Evolutionary conservation across 2,113 vertebrate species (phyloP).

Genomic region (Chaetodon auriga): DNA sequence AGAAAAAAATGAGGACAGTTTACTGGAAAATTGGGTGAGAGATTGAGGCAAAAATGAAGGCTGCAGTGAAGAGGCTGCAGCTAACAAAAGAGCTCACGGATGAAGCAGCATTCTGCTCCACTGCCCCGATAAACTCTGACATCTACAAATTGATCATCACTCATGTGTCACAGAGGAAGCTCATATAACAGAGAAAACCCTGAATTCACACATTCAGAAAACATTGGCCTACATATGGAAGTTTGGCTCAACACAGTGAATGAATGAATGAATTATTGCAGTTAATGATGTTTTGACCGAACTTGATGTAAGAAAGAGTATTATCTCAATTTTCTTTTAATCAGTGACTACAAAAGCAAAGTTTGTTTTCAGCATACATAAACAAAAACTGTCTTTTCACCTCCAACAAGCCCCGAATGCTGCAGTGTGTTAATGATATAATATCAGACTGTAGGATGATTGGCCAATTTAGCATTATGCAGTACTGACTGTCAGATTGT

Average conservation of each 20-base stretch:
- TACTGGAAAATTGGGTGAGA: conserved; percentile 44
- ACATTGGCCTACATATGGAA: conserved; percentile 2
- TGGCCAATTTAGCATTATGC: conserved; percentile 3
- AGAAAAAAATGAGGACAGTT: conserved; percentile 65
- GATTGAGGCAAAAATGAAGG: conserved; percentile 52
- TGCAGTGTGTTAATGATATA: conserved; percentile 14
- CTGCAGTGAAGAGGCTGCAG: conserved; percentile 41
- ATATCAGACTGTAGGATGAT: conserved; percentile 32
- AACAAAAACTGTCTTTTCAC: not conserved
- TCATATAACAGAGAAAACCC: conserved; percentile 17
- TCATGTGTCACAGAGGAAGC: not conserved
- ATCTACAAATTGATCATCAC: conserved; percentile 25
- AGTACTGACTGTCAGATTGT: conserved; percentile 18
- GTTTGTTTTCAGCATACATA: not conserved
- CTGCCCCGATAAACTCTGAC: conserved; percentile 66
- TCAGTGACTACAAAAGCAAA: not conserved
- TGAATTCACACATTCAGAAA: not conserved
- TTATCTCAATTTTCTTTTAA: not conserved
- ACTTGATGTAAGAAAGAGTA: not conserved
- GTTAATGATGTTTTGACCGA: conserved; percentile 7
- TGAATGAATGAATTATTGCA: not conserved
- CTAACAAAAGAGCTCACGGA: conserved; percentile 27
- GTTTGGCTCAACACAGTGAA: not conserved
- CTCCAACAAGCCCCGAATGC: not conserved
- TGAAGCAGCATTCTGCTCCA: conserved; percentile 47